Evolutionary conservation across 1,140 invertebrate species (phyloP).

Genomic region (Brachionus rotundiformis): DNA sequence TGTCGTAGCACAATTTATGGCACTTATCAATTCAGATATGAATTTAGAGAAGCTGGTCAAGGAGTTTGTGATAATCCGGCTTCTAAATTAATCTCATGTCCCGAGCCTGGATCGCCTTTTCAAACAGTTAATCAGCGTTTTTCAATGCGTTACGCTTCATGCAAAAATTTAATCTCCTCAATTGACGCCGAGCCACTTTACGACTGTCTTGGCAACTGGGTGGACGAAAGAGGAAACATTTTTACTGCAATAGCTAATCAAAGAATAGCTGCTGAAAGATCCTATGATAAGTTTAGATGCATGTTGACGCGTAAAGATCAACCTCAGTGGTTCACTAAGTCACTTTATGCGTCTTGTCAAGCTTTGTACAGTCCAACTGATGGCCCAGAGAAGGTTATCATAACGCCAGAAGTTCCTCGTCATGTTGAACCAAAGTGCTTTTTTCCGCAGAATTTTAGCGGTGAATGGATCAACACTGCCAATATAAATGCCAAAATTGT

Average conservation of each 20-base stretch:
- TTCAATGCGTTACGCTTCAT: constrained; percentile 35
- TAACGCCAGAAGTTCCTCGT: constrained; percentile 42
- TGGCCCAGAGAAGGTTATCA: constrained; percentile 36
- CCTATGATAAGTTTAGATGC: constrained; percentile 50
- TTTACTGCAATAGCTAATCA: constrained; percentile 51
- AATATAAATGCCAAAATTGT: constrained; percentile 50
- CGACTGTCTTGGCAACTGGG: constrained; percentile 48
- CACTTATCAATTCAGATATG: constrained; percentile 49
- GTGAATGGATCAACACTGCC: constrained; percentile 51
- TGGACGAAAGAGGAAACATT: constrained; percentile 35
- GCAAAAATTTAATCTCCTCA: constrained; percentile 23
- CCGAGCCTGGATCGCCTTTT: constrained; percentile 44
- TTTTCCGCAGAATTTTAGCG: constrained; percentile 51
- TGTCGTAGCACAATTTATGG: constrained; percentile 51
- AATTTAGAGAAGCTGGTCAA: constrained; percentile 34
- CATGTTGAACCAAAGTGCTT: constrained; percentile 30
- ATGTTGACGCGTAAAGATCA: constrained; percentile 51
- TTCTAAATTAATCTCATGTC: constrained; percentile 36
- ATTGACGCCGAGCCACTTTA: constrained; percentile 30
- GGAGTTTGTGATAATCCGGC: constrained; percentile 48
- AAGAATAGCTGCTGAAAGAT: constrained; percentile 8
- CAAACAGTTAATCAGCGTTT: constrained; percentile 50
- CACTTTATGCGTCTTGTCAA: constrained; percentile 38
- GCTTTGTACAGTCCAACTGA: constrained; percentile 38
- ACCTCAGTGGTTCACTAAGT: constrained; percentile 47